Base-by-base conservation (phyloP, 2,888 invertebrate genomes). In the Aphidius colemani region DNA sequence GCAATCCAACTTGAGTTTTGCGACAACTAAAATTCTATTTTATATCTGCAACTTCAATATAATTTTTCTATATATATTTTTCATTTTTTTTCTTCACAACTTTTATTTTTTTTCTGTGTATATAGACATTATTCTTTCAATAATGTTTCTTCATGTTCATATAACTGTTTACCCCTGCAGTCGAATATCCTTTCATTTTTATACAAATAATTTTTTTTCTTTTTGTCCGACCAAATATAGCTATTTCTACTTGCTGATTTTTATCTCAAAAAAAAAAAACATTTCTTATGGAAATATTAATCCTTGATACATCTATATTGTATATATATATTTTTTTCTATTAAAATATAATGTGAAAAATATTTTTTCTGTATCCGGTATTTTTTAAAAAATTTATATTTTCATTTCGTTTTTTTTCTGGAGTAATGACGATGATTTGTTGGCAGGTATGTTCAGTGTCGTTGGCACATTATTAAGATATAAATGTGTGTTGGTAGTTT, bases 1-100 rank as follows among this genome's bases (percentile, higher is more conserved):
- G 82, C 82, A 82, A 82, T 82, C 78, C 80, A 79, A 81, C 77
- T 81, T 78, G 78, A 72, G 74, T 74, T 57, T 80, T 75, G 75
- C 69, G 70, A 8, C 45, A 68, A 71, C 75, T 75, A 76, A 80
- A 81, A 81, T 81, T 78, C 77, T 77, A 79, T 80, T 79, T 80
- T 77, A 78, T 74, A 76, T 55, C 13, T 59, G 46, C 10, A 44
- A 7, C 13, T 44, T 9, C 9, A 55, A 10, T n/a, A 13, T 10
- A 40, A 7, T n/a, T 74, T 76, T 75, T 75, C 75, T 73, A 65
- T 53, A 9, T 30, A 18, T 53, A 2, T 53, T 40, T 30, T 40
- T n/a, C 53, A 41, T 41, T 67, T 67, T 67, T 61, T 66, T 59
- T 53, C 13, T 49, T 61, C 45, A 62, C 43, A 63, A 50, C 59